These are phyloP conservation scores for Neoitamus cyanurus DNA, from an alignment of 2,888 invertebrate species.

Conservation along the genomic window DNA sequence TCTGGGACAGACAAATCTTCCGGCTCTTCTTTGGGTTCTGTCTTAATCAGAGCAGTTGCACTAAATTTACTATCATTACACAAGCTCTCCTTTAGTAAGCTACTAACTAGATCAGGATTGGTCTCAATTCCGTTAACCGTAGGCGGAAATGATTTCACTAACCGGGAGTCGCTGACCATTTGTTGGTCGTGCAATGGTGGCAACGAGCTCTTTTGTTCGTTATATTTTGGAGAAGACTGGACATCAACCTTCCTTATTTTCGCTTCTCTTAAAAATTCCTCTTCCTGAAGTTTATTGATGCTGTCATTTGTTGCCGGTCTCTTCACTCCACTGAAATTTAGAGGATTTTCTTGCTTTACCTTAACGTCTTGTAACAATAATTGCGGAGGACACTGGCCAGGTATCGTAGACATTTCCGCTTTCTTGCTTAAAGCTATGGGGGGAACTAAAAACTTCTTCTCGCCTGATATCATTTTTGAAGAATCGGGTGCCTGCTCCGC, in stretches of 20 bases:
- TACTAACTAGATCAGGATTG: constrained; percentile 78
- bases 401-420: neutral
- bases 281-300: constrained; percentile 19
- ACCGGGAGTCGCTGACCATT: constrained; percentile 26
- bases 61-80: constrained; percentile 59
- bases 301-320: constrained; percentile 18
- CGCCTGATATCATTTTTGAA: constrained; percentile 8
- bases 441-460: neutral
- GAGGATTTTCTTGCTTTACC: constrained; percentile 32
- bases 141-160: constrained; percentile 44
- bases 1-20: constrained; percentile 1
- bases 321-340: constrained; percentile 46
- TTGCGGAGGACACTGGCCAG: neutral
- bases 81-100: constrained; percentile 74
- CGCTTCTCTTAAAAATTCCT: constrained; percentile 47
- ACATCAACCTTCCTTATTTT: constrained; percentile 52
- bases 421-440: neutral
- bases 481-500: neutral
- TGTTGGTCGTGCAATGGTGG: constrained; percentile 36
- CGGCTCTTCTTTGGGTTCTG: constrained; percentile 22
- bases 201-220: constrained; percentile 24
- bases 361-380: constrained; percentile 39
- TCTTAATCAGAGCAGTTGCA: constrained; percentile 50
- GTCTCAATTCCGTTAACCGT: constrained; percentile 77
- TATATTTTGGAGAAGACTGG: constrained; percentile 42